Conservation (phyloP, 2,888 invertebrate species). For the Spisula solida region DNA sequence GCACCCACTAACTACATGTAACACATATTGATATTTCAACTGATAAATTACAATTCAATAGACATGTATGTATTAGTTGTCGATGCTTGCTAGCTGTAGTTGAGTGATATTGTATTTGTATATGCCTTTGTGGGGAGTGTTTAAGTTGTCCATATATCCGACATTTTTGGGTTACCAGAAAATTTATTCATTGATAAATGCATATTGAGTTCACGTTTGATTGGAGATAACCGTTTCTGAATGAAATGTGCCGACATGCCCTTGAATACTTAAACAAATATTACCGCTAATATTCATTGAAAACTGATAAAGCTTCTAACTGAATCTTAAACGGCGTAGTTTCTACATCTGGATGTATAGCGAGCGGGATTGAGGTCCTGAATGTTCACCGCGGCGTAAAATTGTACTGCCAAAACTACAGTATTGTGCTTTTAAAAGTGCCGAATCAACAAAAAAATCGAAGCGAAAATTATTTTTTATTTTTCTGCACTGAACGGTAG, state of each 20-base stretch:
- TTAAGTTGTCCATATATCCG: slow-evolving; percentile 33
- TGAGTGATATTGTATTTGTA: slow-evolving; percentile 26
- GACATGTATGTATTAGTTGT: slow-evolving; percentile 4
- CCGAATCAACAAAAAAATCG: slow-evolving; percentile 3
- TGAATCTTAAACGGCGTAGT: slow-evolving; percentile 30
- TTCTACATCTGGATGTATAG: background rate
- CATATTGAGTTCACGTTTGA: slow-evolving; percentile 35
- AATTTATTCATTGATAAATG: slow-evolving; percentile 68
- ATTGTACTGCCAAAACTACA: background rate
- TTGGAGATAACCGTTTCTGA: slow-evolving; percentile 52
- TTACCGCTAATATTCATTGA: slow-evolving; percentile 29
- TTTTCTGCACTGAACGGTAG: background rate
- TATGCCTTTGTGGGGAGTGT: slow-evolving; percentile 24
- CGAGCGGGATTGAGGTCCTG: background rate
- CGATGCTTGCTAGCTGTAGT: background rate
- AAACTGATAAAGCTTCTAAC: slow-evolving; percentile 36
- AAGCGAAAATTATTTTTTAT: background rate
- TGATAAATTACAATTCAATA: slow-evolving; percentile 23
- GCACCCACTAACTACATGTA: background rate
- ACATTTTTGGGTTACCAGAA: slow-evolving; percentile 62
- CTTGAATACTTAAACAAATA: slow-evolving; percentile 56
- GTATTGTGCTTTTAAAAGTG: background rate
- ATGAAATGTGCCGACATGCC: slow-evolving; percentile 58
- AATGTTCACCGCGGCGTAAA: background rate
- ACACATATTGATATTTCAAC: slow-evolving; percentile 19